Conservation (phyloP, 2,888 invertebrate genomes). For the Ichneumoninae sp. region DNA sequence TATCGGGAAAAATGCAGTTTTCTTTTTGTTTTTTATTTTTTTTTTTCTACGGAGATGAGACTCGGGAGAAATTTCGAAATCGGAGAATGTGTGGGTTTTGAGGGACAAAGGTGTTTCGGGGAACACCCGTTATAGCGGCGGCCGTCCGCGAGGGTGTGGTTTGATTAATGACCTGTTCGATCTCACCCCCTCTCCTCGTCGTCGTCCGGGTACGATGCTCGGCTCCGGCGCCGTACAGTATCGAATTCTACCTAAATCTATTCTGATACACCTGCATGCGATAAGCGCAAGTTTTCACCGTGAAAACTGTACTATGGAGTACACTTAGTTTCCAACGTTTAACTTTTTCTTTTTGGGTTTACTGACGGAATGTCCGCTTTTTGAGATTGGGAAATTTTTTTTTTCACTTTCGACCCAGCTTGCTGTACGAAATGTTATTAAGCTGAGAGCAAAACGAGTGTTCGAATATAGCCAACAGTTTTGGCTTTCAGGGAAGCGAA, state of each 20-base stretch:
- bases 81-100: background rate
- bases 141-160: slow-evolving; percentile 83
- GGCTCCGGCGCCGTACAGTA: slow-evolving; percentile 77
- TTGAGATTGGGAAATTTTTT: too few relatives aligned
- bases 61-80: background rate
- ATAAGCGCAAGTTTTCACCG: slow-evolving; percentile 44
- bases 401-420: too few relatives aligned
- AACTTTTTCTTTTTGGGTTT: background rate
- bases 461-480: background rate
- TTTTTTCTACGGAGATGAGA: background rate
- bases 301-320: background rate
- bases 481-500: background rate
- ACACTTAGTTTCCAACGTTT: background rate
- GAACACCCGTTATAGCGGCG: slow-evolving; percentile 77
- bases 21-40: background rate
- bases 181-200: slow-evolving; percentile 71
- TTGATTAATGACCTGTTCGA: slow-evolving; percentile 84
- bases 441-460: too few relatives aligned
- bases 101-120: background rate
- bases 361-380: background rate
- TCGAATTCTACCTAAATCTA: slow-evolving; percentile 81
- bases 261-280: slow-evolving; percentile 63
- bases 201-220: slow-evolving; percentile 77
- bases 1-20: slow-evolving; percentile 2
- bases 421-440: too few relatives aligned